Conservation (phyloP, 37 sponge, comb jelly and placozoan species). For the Aplysina aerophoba region DNA sequence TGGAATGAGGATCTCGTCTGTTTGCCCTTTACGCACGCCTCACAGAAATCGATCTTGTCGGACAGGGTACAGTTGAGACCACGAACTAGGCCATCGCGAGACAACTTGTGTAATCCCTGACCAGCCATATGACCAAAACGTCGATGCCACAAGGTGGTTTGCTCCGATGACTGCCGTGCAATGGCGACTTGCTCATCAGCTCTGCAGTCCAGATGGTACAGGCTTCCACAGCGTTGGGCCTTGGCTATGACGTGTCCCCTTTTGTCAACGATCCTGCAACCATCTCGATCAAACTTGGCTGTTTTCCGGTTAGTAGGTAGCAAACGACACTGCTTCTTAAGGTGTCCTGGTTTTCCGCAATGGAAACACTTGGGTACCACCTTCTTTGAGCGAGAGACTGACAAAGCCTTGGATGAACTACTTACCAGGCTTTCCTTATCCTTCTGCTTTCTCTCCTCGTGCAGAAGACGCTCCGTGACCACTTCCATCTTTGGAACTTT, state of each 20-base stretch:
- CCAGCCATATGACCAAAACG: conserved; percentile 56
- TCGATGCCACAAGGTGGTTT: conserved; percentile 60
- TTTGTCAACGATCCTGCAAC: conserved; percentile 38
- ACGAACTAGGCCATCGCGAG: conserved; percentile 43
- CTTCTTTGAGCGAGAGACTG: too few relatives aligned
- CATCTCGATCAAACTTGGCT: conserved; percentile 42
- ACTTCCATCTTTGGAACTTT: too few relatives aligned
- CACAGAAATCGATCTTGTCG: conserved; percentile 49
- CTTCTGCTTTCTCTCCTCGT: too few relatives aligned
- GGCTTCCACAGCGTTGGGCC: conserved; percentile 52
- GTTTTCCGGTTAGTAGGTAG: too few relatives aligned
- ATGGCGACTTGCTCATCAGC: not conserved
- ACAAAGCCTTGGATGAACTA: too few relatives aligned
- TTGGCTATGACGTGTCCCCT: conserved; percentile 30
- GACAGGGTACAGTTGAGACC: conserved; percentile 50
- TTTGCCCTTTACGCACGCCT: conserved; percentile 59
- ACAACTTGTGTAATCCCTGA: conserved; percentile 49
- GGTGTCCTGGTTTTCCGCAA: too few relatives aligned
- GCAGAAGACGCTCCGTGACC: too few relatives aligned
- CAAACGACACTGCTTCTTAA: too few relatives aligned
- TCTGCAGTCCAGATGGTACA: conserved; percentile 46
- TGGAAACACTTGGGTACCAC: too few relatives aligned
- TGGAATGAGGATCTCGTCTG: conserved; percentile 45
- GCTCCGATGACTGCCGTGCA: not conserved
- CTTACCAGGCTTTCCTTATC: too few relatives aligned